Evolutionary conservation across 2,888 invertebrate genomes (phyloP).

Genomic region (Lumbricus terrestris): DNA sequence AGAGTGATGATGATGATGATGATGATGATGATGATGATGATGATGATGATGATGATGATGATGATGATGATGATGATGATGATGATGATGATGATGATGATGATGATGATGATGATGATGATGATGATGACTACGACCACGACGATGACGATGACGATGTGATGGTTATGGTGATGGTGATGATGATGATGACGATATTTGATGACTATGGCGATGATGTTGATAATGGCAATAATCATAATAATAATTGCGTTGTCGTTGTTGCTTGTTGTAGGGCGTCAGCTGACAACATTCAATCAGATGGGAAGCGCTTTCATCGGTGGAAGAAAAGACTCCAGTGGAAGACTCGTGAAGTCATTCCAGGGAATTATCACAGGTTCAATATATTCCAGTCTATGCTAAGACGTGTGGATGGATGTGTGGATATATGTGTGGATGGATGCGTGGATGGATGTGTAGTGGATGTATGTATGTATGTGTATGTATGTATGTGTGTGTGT

Average conservation of each 20-base stretch:
- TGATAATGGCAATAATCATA: background rate
- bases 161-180: background rate
- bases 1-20: background rate
- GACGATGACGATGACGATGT: background rate
- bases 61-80: background rate
- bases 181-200: background rate
- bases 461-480: no score
- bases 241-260: background rate
- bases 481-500: no score
- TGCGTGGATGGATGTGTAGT: background rate
- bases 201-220: background rate
- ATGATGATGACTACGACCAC: background rate
- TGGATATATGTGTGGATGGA: background rate
- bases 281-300: constrained; percentile 84
- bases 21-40: background rate
- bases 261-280: constrained; percentile 68
- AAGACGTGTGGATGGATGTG: no score
- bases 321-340: constrained; percentile 64
- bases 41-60: background rate
- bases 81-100: background rate
- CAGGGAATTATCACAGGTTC: constrained; percentile 75
- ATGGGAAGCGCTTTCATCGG: constrained; percentile 86
- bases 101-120: background rate
- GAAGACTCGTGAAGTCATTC: constrained; percentile 72
- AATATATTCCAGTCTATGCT: no score